phyloP scores from a whole-genome alignment of 1,140 invertebrate genomes.

The Hesperophylax magnus region DNA sequence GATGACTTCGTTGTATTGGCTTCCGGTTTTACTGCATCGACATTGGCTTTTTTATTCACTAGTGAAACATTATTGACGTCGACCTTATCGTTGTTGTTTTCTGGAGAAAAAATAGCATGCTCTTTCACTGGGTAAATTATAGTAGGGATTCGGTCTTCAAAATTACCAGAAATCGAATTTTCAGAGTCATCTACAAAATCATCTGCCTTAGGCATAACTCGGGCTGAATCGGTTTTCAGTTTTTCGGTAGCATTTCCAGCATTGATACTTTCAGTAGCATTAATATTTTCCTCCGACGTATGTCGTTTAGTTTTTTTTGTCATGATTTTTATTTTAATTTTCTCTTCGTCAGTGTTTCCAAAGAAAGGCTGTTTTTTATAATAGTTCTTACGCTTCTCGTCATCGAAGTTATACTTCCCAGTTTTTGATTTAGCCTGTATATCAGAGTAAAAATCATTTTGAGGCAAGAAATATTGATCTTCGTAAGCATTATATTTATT shows the following conservation, averaged over 20 bases:
- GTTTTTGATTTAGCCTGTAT: not conserved
- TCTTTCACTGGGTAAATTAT: not conserved
- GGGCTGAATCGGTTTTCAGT: not conserved
- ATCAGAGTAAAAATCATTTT: not conserved
- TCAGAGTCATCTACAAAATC: not conserved
- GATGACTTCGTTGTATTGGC: not conserved
- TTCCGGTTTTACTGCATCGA: not conserved
- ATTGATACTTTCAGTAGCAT: not conserved
- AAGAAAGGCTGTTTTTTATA: not conserved
- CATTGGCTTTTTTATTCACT: not conserved
- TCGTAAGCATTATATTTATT: not conserved
- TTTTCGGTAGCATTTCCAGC: not conserved
- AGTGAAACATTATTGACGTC: not conserved
- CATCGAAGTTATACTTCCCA: not conserved
- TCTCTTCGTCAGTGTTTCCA: not conserved
- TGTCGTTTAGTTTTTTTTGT: not conserved
- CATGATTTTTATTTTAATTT: not conserved
- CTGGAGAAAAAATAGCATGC: not conserved
- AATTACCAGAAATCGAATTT: conserved; percentile 12
- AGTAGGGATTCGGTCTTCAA: not conserved
- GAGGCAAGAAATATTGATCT: not conserved
- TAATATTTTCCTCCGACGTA: not conserved
- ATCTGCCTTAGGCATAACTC: not conserved
- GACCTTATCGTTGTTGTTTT: not conserved
- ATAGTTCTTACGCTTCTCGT: too few species aligned